Percentiles rank a stretch among this genome's conserved stretches.
Conservation (phyloP, 2,888 invertebrate genomes). For the Melitaea athalia region DNA sequence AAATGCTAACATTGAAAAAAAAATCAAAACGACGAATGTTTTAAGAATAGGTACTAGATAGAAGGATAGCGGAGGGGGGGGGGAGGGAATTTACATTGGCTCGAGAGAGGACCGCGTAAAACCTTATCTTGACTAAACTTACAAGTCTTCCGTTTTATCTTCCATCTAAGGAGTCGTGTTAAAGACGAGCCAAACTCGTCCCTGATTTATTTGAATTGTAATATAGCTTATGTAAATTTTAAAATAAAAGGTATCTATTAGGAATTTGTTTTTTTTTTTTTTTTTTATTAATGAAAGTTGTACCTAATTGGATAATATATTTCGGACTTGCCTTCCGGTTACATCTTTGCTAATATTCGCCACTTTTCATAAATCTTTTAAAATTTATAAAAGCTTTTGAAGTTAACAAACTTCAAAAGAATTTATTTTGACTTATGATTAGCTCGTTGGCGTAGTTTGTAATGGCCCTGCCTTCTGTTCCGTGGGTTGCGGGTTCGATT, state of each 20-base stretch:
- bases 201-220: not conserved
- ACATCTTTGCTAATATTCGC: too few relatives aligned
- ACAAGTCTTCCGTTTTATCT: not conserved
- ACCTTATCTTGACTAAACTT: conserved; percentile 4
- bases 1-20: not conserved
- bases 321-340: too few relatives aligned
- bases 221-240: not conserved
- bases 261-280: too few relatives aligned
- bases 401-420: too few relatives aligned
- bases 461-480: too few relatives aligned
- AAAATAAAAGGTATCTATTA: not conserved
- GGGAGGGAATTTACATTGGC: conserved; percentile 2
- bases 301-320: not conserved
- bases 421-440: not conserved
- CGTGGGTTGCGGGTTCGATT: too few relatives aligned
- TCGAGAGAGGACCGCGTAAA: conserved; percentile 1
- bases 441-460: not conserved
- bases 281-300: too few relatives aligned
- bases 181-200: not conserved
- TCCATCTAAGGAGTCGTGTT: not conserved
- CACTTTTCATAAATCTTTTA: too few relatives aligned
- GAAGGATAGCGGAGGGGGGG: not conserved
- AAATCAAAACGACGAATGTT: not conserved
- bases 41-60: not conserved
- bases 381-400: too few relatives aligned